Evolutionary conservation across 2,888 invertebrate species (phyloP), one percentile per base, ranked within the genome.

Genomic region (Scaptomyza polygonia): DNA sequence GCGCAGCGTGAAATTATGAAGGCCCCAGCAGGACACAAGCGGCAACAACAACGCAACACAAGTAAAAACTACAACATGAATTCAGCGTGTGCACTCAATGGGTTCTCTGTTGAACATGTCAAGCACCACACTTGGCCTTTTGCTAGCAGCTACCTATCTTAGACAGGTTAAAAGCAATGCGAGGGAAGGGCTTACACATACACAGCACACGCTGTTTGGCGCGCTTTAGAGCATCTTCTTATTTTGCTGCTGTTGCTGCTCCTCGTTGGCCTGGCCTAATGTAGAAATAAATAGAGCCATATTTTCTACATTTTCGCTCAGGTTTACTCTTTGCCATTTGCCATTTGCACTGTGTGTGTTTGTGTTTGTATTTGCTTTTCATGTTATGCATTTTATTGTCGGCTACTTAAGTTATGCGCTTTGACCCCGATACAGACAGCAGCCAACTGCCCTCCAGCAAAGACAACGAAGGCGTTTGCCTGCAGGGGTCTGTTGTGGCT

Each of bases 371-470:
- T 9, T 0, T 36, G 14, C 34, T 14, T 36, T 16, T 65, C 79
- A 74, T 77, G 81, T 73, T 81, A 79, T 83, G 88, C 81, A 88
- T 86, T 86, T 87, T 87, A 86, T 87, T 87, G 86, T 83, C 85
- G 81, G 86, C 88, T 81, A 86, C 88, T 86, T 88, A 83, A 86
- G 88, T 82, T 74, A 77, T 87, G 77, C 83, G 75, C 85, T 88
- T 86, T 85, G 85, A 85, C 85, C 85, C 84, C 86, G 62, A 86
- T 84, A 72, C 78, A 79, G 77, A 71, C 72, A 77, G 68, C 78
- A 52, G 40, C 47, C 57, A 54, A 43, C 40, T 25, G 11, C 12
- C 9, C 63, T 25, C 25, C 6, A 9, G 25, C 16, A 12, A 6
- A 27, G 16, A 9, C 54, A 34, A 42, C 42, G 34, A 29, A n/a